Evolutionary conservation across 2,888 invertebrate species (phyloP), one percentile per base, ranked within the genome.

Genomic region (Uloborus plumipes): DNA sequence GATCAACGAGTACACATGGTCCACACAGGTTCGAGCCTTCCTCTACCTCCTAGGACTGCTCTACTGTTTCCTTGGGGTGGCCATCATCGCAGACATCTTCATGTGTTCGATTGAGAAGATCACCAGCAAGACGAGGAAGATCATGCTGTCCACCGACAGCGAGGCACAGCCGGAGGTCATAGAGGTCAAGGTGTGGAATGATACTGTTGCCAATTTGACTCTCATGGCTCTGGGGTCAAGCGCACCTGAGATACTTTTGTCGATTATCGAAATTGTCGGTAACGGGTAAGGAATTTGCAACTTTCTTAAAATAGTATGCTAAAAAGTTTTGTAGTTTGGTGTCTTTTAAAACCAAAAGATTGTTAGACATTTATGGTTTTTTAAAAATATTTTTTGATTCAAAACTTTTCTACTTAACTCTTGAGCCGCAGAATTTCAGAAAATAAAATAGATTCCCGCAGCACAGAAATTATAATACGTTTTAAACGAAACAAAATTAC

Each of bases 21-120:
- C 88, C 15, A 72, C 85, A 16, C 88, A 86, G 20, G 87, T 87
- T 4, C 87, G 91, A 22, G 90, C 89, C 4, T 76, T 88, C 55
- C 86, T 91, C 20, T 92, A 91, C 87, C 86, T 91, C 13, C 59
- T 89, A 16, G 91, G 89, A 9, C 88, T 92, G 2, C 86, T 92
- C 16, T 91, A 91, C 88, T 90, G 91, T 86, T 92, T 92, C 87
- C 87, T 92, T 86, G 91, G 91, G 26, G 89, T 91, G 13, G 91
- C 91, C 77, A 91, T 92, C 85, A 89, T 91, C 22, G 91, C 91
- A n/a, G 91, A 92, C 86, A 89, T 91, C 75, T 91, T 92, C 87
- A 92, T 92, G 91, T 90, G 90, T 80, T 88, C 91, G 75, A 92
- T 92, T 76, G 91, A 92, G 87, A 90, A 90, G 85, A 92, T 92